Evolutionary conservation across 2,797 vertebrate genomes (phyloP), one percentile per base, ranked within the genome.

Genomic region (Gadopsis bispinosus): DNA sequence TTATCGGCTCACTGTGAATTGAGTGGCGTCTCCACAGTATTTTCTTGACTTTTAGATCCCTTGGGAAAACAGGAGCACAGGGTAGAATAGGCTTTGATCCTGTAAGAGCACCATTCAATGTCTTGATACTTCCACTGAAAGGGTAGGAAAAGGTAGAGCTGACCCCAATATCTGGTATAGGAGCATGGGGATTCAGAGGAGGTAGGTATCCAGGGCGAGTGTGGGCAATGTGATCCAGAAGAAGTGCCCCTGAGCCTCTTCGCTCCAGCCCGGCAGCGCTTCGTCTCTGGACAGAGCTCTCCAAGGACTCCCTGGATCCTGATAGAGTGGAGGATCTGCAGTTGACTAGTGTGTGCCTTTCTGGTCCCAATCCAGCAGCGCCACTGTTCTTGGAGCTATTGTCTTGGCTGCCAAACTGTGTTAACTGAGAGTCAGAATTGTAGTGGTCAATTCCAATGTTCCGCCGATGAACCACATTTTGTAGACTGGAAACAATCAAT

Each of bases 1-100:
- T 96, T 35, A 97, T 96, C 92, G 97, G 96, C 78, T 99, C 95
- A 0, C 94, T 97, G 91, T 96, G 97, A 92, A 97, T 95, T 29
- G 97, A 98, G 67, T 98, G 97, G 63, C 96, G 95, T 74, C 97
- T 94, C 81, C 96, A 88, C 4, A 98, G 83, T 78, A 93, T 95
- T 87, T 95, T 96, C 0, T 94, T 96, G 22, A 79, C 91, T 89
- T 96, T 96, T 26, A 92, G 76, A 60, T 96, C 96, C 76, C 87
- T 96, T 1, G 95, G 93, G 67, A 95, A 94, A 72, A 83, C 58
- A 6, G 97, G 95, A 69, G 92, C 96, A 65, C 93, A 93, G 29
- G 96, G 94, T 10, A 93, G 75, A 29, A 95, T 83, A 48, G 93
- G 86, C 60, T 96, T 97, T 54, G 96, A 88, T 4, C 93, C 95